A percentile compares a stretch with the other conserved stretches of the same genome.
These are phyloP conservation scores for Triplophysa rosa DNA, from an alignment of 2,113 vertebrate species.

Conservation along the genomic window DNA sequence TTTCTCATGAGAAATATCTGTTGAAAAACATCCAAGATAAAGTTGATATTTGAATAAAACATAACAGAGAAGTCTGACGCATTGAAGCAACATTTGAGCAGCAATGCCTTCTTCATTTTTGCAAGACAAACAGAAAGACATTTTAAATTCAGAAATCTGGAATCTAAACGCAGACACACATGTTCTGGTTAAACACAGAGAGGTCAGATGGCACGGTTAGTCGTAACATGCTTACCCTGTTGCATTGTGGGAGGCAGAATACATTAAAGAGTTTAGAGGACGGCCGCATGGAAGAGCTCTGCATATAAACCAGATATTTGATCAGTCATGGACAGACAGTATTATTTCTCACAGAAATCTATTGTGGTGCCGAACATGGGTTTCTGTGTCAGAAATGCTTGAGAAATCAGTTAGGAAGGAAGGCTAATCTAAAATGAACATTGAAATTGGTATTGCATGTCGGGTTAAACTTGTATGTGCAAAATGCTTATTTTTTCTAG, in stretches of 20 bases:
- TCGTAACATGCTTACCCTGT: background rate
- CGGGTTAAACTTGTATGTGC: background rate
- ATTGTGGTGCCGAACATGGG: background rate
- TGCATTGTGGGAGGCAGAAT: background rate
- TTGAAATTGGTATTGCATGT: background rate
- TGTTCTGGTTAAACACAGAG: background rate
- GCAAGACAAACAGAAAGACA: background rate
- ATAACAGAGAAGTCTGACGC: too few relatives aligned
- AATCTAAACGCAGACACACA: background rate
- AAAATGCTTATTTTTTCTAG: too few relatives aligned
- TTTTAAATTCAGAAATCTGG: background rate
- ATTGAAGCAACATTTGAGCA: too few relatives aligned
- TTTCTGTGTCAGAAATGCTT: background rate
- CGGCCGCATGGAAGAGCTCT: background rate
- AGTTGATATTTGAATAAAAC: background rate
- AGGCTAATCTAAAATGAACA: background rate
- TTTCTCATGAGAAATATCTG: too few relatives aligned
- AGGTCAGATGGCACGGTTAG: background rate
- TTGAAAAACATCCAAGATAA: background rate
- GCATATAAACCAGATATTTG: conserved; percentile 7
- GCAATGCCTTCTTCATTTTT: too few relatives aligned
- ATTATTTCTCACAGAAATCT: background rate
- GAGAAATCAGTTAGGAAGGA: background rate
- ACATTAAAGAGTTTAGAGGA: background rate
- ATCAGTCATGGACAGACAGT: background rate